Conservation (phyloP, 2,797 vertebrate genomes). For the Meda fulgida region DNA sequence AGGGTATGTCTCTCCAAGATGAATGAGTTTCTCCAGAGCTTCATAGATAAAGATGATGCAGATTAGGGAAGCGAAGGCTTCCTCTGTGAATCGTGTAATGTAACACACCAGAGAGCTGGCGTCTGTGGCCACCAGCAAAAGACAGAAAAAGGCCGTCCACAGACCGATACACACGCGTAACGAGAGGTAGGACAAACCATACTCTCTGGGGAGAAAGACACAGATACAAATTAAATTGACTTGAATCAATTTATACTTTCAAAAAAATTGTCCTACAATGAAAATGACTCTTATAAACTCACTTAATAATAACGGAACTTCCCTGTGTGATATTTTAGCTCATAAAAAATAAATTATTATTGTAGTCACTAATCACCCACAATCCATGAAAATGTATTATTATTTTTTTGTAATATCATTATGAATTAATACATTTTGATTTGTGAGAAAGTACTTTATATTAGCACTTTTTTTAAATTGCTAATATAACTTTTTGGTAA, state of each 20-base stretch:
- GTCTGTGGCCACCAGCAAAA: slow-evolving; percentile 95
- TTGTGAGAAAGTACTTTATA: not conserved
- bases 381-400: not conserved
- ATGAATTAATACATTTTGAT: not conserved
- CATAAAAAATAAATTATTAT: not conserved
- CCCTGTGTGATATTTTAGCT: not conserved
- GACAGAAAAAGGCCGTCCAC: slow-evolving; percentile 95
- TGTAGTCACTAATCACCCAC: not conserved
- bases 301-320: not conserved
- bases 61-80: slow-evolving; percentile 97
- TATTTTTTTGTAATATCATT: not conserved
- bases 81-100: slow-evolving; percentile 98
- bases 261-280: not conserved
- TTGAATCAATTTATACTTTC: not conserved
- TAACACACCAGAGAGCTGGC: slow-evolving; percentile 98
- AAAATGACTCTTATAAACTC: not conserved
- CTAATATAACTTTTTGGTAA: no score
- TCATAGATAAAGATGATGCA: slow-evolving; percentile 99
- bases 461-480: no score
- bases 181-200: slow-evolving; percentile 94
- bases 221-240: not conserved
- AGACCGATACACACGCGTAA: slow-evolving; percentile 95
- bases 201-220: slow-evolving; percentile 80
- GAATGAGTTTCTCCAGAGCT: slow-evolving; percentile 96
- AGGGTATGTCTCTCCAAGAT: slow-evolving; percentile 93